Evolutionary conservation across 2,888 invertebrate species (phyloP), one percentile per base, ranked within the genome.

Genomic region (Caenorhabditis auriculariae): DNA sequence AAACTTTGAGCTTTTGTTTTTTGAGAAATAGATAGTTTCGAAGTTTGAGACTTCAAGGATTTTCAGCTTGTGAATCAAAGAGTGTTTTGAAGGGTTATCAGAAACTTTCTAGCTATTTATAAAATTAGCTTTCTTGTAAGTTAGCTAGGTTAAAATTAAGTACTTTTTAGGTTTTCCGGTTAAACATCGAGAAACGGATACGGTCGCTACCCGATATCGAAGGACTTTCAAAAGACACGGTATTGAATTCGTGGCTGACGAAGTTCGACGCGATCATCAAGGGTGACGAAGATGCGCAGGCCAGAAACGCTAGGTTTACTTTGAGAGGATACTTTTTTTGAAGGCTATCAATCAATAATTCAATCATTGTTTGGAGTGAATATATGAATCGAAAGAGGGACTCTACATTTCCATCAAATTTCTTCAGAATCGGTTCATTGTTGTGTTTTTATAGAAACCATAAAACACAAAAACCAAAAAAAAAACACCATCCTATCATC

Each of bases 171-270:
- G 95, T 98, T 56, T 81, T 81, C 55, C 89, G 93, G 83, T 93
- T 93, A 84, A 96, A 96, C 85, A 93, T 98, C 82, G 96, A 98
- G 84, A 96, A 96, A 85, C 88, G 96, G 84, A 93, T 82, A 17
- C 80, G 93, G 85, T 93, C 93, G 82, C 87, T 98, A 82, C 98
- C 98, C 70, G 96, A 98, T 87, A 96, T 98, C 82, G 96, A 99
- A 85, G 98, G 98, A 70, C 86, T 98, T 76, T 64, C 63, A 15
- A 98, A 98, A 86, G 96, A 96, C 85, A 96, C 95, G 42, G 96
- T 98, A 39, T 86, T 96, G 71, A 93, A 93, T 67, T 95, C 95
- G 42, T 99, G 98, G 98, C 90, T 99, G 88, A 93, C 94, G 54
- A 99, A 95, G 84, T 96, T 95, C 84, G 98, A 99, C 85, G 93